Evolutionary conservation across 2,797 vertebrate species (phyloP).

Genomic region (Clarias platycephalus): DNA sequence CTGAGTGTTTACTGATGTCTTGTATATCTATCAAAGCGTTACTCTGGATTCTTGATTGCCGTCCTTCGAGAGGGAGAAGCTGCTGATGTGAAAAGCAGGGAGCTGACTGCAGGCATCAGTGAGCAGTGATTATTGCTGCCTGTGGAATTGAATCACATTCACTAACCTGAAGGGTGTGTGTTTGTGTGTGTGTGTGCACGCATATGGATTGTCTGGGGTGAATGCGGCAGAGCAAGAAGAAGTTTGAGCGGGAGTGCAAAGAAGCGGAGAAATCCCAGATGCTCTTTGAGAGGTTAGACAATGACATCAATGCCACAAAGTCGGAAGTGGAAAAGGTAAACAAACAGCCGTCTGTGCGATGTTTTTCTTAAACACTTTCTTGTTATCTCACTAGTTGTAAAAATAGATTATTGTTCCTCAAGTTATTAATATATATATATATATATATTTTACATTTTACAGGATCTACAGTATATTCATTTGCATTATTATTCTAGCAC

Average conservation of each 20-base stretch:
- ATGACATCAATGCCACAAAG: constrained; percentile 95
- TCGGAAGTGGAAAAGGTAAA: constrained; percentile 98
- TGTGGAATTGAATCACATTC: constrained; percentile 10
- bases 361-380: background rate
- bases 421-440: background rate
- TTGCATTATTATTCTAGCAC: background rate
- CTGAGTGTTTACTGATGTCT: constrained; percentile 53
- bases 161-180: background rate
- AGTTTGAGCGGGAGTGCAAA: constrained; percentile 96
- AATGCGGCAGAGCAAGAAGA: constrained; percentile 91
- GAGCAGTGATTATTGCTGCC: background rate
- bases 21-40: constrained; percentile 22
- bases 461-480: background rate
- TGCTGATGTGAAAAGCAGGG: background rate
- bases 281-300: constrained; percentile 90
- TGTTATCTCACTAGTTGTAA: background rate
- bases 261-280: constrained; percentile 96
- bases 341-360: background rate
- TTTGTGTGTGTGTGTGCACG: background rate
- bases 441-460: background rate
- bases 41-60: constrained; percentile 2
- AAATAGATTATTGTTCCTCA: background rate
- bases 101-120: constrained; percentile 14
- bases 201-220: background rate
- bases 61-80: background rate